Base-by-base conservation (phyloP, 2,797 vertebrate genomes). In the Mus caroli region DNA sequence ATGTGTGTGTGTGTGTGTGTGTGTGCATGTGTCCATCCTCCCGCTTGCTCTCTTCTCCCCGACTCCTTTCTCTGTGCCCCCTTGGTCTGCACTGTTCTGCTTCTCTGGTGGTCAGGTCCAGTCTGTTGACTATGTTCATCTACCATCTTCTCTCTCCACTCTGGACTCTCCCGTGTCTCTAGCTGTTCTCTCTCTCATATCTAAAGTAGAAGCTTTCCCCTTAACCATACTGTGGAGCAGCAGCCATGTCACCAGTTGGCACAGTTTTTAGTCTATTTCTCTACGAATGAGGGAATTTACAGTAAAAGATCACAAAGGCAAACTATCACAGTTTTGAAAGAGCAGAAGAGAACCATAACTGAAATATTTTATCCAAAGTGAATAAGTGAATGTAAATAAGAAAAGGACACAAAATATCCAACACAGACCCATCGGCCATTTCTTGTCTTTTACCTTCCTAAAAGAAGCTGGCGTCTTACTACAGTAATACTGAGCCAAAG, bases 391-490 rank as follows among this genome's bases (percentile, higher is more conserved):
- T 58, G n/a, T 78, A 91, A 92, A 92, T 7, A 84, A 92, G 64
- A 92, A 89, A 62, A 92, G 83, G 52, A 17, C 54, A 88, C 17
- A 96, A 90, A 88, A 83, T 75, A 52, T 87, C 4, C 94, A 95
- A 86, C 24, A 34, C 20, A 90, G 54, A 92, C 50, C 12, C 64
- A n/a, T 7, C 52, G 26, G 64, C 91, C 79, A 93, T 80, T 80
- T 88, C 7, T 62, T 92, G 24, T 7, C 40, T 40, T 75, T 98
- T 98, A 99, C 99, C 99, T 99, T 99, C 97, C 99, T 99, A 97
- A 99, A 99, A 3, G 99, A 99, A 97, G 99, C 97, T 15, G 99
- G 99, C 26, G 99, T 99, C 99, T 99, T 99, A 98, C 99, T 99
- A 98, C 99, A 99, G 97, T 99, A 99, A 98, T 99, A 99, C 78